Percentiles rank a stretch among this genome's conserved stretches.
Evolutionary conservation across 1,140 invertebrate genomes (phyloP).

Genomic region (Achatina immaculata): DNA sequence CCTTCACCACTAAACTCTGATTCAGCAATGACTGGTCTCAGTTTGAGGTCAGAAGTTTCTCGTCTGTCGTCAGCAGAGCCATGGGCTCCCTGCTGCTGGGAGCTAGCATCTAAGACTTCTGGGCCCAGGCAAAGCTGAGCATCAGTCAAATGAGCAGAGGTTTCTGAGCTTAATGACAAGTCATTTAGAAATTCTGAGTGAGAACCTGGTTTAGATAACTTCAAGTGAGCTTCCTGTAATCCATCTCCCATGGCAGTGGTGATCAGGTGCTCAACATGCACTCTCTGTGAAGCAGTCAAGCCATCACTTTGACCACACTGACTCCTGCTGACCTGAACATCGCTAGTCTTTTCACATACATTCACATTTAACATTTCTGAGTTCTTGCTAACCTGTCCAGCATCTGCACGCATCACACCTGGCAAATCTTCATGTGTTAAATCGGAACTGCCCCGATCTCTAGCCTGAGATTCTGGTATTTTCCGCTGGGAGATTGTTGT

Average conservation of each 20-base stretch:
- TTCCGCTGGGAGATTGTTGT: conserved; percentile 27
- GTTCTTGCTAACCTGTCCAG: neutral
- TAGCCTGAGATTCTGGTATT: conserved; percentile 27
- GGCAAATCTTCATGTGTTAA: neutral
- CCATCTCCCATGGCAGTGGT: conserved; percentile 14
- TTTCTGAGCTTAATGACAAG: neutral
- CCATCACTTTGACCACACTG: conserved; percentile 15
- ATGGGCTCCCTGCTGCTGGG: too few relatives aligned
- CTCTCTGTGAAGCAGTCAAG: neutral
- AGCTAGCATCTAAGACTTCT: too few relatives aligned
- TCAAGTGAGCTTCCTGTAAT: neutral
- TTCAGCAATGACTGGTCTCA: too few relatives aligned
- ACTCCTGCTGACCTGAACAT: neutral
- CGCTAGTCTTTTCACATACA: neutral
- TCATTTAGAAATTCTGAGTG: neutral
- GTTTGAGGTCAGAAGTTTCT: too few relatives aligned
- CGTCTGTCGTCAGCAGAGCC: too few relatives aligned
- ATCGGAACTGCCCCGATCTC: conserved; percentile 26
- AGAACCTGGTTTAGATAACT: neutral
- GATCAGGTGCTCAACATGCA: conserved; percentile 5
- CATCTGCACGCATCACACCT: too few relatives aligned
- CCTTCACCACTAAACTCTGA: too few relatives aligned
- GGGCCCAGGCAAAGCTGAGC: too few relatives aligned
- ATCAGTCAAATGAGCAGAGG: neutral
- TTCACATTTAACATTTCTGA: neutral